Evolutionary conservation across 2,113 vertebrate species (phyloP), one percentile per base, ranked within the genome.

Genomic region (Otolemur garnettii): DNA sequence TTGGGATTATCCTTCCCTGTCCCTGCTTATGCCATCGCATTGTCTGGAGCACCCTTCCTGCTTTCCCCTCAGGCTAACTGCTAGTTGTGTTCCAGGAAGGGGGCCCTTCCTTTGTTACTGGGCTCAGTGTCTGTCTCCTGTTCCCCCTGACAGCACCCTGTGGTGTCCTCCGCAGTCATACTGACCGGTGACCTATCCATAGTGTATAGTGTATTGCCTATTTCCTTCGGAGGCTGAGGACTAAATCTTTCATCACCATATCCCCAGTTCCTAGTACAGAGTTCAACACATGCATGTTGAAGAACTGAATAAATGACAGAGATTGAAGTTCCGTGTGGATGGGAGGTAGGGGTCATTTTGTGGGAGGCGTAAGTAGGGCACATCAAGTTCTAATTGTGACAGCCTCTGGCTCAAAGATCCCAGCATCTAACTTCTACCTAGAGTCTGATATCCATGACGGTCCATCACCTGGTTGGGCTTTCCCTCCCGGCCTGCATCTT

Each of bases 121-220:
- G 35, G 77, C 72, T 89, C 9, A 0, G 14, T 2, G 7, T 62
- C 53, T 53, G 14, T 68, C 10, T 28, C 22, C 59, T 68, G 19
- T 10, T 38, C n/a, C 18, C 21, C 21, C 5, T 12, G 6, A 0
- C 14, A 38, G 35, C 10, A 2, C 59, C 26, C 6, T 3, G 0
- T 4, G 11, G 33, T 1, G 0, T 2, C 62, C 79, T 84, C 60
- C 30, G 42, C 0, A 0, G 79, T 26, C 7, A 15, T 19, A 18
- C 69, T n/a, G 71, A 13, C 5, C n/a, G 28, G 0, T 35, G 64
- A 30, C 21, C 26, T 59, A 24, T 3, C 11, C 0, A 1, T 4
- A 42, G 15, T 35, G 33, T 13, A 28, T 14, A 7, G 1, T 24
- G 3, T n/a, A 5, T 38, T 13, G 26, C 74, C 59, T 68, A n/a